Percentiles rank a stretch among this genome's conserved stretches.
Conservation (phyloP, 2,888 invertebrate genomes). For the Cylloceria caligata region DNA sequence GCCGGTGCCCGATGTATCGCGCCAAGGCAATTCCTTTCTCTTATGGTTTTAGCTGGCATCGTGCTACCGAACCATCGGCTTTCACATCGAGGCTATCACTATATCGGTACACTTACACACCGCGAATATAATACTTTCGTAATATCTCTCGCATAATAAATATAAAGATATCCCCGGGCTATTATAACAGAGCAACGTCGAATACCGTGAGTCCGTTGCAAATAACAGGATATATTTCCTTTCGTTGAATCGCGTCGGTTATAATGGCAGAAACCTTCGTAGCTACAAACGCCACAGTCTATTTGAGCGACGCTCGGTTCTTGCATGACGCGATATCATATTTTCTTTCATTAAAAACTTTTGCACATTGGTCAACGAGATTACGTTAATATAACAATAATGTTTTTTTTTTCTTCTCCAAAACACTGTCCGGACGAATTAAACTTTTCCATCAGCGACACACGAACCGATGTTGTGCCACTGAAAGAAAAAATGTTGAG, state of each 20-base stretch:
- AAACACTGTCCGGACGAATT: too few relatives aligned
- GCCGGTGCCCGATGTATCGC: slow-evolving; percentile 38
- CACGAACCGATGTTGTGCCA: too few relatives aligned
- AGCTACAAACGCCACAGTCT: slow-evolving; percentile 28
- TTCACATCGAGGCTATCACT: slow-evolving; percentile 6
- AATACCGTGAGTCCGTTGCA: slow-evolving; percentile 36
- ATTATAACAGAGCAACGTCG: slow-evolving; percentile 50
- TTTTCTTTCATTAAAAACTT: slow-evolving; percentile 15
- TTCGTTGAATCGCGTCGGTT: slow-evolving; percentile 30
- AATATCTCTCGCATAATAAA: slow-evolving; percentile 62
- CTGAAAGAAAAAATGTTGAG: too few relatives aligned
- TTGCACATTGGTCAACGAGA: background rate
- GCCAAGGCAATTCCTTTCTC: slow-evolving; percentile 66
- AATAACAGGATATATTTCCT: slow-evolving; percentile 39
- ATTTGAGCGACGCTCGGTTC: background rate
- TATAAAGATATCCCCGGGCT: slow-evolving; percentile 56
- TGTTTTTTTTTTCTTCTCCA: background rate
- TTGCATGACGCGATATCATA: background rate
- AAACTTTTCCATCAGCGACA: background rate
- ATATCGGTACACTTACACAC: slow-evolving; percentile 27
- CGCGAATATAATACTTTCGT: slow-evolving; percentile 63
- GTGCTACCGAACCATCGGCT: slow-evolving; percentile 20
- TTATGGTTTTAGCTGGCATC: slow-evolving; percentile 53
- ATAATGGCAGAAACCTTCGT: slow-evolving; percentile 20
- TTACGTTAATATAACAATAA: slow-evolving; percentile 6